A percentile compares a stretch with the other conserved stretches of the same genome.
Evolutionary conservation across 2,888 invertebrate species (phyloP).

Genomic region (Punctoribates punctum): DNA sequence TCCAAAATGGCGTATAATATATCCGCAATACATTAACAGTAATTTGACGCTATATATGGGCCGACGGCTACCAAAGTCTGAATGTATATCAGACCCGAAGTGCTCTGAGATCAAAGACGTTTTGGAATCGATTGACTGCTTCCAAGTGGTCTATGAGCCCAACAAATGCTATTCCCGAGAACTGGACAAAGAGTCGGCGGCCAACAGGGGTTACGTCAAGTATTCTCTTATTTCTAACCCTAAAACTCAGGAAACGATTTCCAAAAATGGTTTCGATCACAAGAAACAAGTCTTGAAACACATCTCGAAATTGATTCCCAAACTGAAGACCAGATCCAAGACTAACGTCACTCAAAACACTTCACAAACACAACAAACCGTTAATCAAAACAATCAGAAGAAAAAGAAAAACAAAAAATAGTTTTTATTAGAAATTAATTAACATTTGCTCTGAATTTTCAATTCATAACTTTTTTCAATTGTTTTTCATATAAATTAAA

Average conservation of each 20-base stretch:
- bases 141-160: conserved; percentile 33
- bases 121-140: conserved; percentile 60
- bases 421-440: neutral
- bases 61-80: conserved; percentile 72
- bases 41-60: conserved; percentile 88
- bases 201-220: conserved; percentile 38
- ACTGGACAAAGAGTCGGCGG: conserved; percentile 42
- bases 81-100: conserved; percentile 91
- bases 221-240: conserved; percentile 9
- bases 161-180: conserved; percentile 43
- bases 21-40: conserved; percentile 92
- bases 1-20: conserved; percentile 83
- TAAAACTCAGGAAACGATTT: neutral
- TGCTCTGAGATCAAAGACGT: conserved; percentile 93
- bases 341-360: conserved; percentile 8
- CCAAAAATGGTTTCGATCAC: conserved; percentile 16
- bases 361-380: neutral
- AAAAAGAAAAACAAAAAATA: conserved; percentile 5
- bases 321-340: conserved; percentile 68
- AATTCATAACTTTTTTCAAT: neutral
- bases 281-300: conserved; percentile 62
- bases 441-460: neutral
- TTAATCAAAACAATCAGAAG: neutral
- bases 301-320: conserved; percentile 80
- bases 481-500: neutral